These are phyloP conservation scores for Caenorhabditis tropicalis DNA, from an alignment of 1,140 invertebrate species.

Conservation along the genomic window DNA sequence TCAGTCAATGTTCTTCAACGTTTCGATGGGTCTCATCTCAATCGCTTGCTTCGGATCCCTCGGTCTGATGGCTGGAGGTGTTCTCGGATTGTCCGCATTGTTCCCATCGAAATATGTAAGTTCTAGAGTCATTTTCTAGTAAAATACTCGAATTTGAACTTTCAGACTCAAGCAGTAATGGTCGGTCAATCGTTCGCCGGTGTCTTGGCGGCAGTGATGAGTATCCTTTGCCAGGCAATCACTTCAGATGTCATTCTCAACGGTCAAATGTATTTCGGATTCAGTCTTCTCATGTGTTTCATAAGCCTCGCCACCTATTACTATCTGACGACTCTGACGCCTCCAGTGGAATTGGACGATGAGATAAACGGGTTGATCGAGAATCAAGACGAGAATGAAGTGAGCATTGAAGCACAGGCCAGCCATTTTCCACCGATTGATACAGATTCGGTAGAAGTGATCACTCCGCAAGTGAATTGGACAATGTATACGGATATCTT, in stretches of 20 bases:
- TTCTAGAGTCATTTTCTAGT: not conserved
- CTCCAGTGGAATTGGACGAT: not conserved
- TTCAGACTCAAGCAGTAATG: slow-evolving; percentile 49
- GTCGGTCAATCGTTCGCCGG: slow-evolving; percentile 48
- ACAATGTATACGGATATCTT: slow-evolving; percentile 22
- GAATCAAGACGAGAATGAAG: slow-evolving; percentile 17
- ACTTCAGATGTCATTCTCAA: slow-evolving; percentile 50
- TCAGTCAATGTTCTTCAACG: slow-evolving; percentile 43
- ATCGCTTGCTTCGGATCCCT: slow-evolving; percentile 36
- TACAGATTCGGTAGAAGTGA: not conserved
- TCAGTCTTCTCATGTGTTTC: slow-evolving; percentile 28
- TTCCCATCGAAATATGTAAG: slow-evolving; percentile 43
- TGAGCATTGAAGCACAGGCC: slow-evolving; percentile 5
- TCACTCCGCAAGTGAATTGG: not conserved
- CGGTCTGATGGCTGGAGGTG: slow-evolving; percentile 49
- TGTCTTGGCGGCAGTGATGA: slow-evolving; percentile 21
- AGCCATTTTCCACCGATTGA: slow-evolving; percentile 20
- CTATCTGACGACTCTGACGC: not conserved
- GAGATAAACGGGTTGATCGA: slow-evolving; percentile 5
- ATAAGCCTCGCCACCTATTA: slow-evolving; percentile 8
- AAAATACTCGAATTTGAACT: not conserved
- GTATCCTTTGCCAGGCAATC: slow-evolving; percentile 43
- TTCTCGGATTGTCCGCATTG: slow-evolving; percentile 26
- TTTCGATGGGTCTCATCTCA: slow-evolving; percentile 25
- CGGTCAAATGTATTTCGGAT: slow-evolving; percentile 49